phyloP scores from a whole-genome alignment of 2,113 vertebrate genomes.

The Daphoenositta chrysoptera region DNA sequence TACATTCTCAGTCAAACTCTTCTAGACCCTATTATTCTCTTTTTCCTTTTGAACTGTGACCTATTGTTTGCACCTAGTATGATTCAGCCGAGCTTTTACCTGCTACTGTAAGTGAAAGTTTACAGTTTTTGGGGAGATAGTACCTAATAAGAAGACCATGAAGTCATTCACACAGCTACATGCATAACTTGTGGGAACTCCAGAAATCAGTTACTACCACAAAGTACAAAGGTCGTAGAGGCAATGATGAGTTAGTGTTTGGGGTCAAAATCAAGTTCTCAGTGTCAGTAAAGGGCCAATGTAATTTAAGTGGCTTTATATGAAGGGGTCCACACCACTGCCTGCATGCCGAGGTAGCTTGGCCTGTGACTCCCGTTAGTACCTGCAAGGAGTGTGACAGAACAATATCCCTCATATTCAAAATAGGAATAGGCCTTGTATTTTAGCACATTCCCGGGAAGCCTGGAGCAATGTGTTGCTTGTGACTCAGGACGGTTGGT shows the following conservation, averaged over 20 bases:
- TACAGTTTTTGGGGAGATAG: not conserved
- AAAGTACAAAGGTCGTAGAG: not conserved
- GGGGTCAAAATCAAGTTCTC: not conserved
- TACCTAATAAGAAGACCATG: not conserved
- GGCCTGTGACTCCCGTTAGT: not conserved
- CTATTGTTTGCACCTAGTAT: not conserved
- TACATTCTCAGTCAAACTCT: not conserved
- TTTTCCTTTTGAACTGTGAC: not conserved
- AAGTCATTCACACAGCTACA: not conserved
- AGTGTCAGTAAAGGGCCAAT: not conserved
- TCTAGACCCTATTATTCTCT: not conserved
- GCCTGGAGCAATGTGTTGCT: not conserved
- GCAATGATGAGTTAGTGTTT: not conserved
- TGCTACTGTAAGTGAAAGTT: not conserved
- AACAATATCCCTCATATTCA: not conserved
- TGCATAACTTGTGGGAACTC: rapidly evolving
- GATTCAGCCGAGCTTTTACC: not conserved
- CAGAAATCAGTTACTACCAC: not conserved
- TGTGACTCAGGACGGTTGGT: not conserved
- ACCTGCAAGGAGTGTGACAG: not conserved
- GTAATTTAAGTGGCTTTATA: not conserved
- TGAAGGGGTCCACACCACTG: not conserved
- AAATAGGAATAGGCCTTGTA: not conserved
- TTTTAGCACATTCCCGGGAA: not conserved
- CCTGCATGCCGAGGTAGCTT: not conserved